phyloP scores from a whole-genome alignment of 2,888 invertebrate genomes.

The Amiota mariae region DNA sequence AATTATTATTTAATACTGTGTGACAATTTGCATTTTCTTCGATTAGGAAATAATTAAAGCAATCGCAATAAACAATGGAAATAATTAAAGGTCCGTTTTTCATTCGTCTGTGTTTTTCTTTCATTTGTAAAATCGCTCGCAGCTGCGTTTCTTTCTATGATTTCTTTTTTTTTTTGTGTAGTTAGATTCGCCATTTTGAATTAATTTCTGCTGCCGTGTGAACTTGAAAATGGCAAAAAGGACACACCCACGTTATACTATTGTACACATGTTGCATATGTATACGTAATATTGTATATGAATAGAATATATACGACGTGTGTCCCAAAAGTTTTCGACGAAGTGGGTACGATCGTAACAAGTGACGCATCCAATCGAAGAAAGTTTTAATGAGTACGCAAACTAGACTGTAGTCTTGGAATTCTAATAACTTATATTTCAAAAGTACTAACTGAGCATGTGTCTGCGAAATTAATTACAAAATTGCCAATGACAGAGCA shows the following conservation, averaged over 20 bases:
- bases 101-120: neutral
- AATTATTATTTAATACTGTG: too few species aligned
- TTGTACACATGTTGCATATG: neutral
- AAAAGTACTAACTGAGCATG: too few species aligned
- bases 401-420: too few species aligned
- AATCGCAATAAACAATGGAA: too few species aligned
- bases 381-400: too few species aligned
- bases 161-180: neutral
- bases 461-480: too few species aligned
- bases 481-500: too few species aligned
- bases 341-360: neutral
- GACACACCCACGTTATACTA: constrained; percentile 7
- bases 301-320: neutral
- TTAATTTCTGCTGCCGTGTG: constrained; percentile 15
- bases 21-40: too few species aligned
- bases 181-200: neutral
- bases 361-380: too few species aligned
- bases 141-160: neutral
- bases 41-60: too few species aligned
- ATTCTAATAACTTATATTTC: too few species aligned
- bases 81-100: neutral
- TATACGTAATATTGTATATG: neutral
- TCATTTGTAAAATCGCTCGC: neutral
- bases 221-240: constrained; percentile 17
- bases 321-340: neutral